Evolutionary conservation across 2,888 invertebrate genomes (phyloP).

Genomic region (Ophonus ardosiacus): DNA sequence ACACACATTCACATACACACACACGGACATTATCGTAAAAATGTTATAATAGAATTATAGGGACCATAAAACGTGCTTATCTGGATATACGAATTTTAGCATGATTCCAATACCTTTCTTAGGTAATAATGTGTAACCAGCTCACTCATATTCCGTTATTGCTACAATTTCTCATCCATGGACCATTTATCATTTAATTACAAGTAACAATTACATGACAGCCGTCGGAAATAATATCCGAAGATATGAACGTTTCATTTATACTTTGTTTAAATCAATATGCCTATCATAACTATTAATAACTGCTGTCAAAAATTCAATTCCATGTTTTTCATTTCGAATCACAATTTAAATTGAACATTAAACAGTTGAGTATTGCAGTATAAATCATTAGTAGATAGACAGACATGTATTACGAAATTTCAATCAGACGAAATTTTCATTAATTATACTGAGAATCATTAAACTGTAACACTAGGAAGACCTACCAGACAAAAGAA

Average conservation of each 20-base stretch:
- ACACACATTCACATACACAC: too few relatives aligned
- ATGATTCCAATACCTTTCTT: too few relatives aligned
- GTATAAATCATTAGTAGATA: constrained; percentile 37
- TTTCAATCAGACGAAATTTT: not conserved
- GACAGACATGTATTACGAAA: not conserved
- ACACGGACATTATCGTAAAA: too few relatives aligned
- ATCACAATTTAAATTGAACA: constrained; percentile 27
- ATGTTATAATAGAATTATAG: too few relatives aligned
- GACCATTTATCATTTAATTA: constrained; percentile 33
- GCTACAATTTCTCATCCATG: constrained; percentile 31
- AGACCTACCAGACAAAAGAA: too few relatives aligned
- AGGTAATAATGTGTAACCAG: too few relatives aligned
- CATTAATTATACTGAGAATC: not conserved
- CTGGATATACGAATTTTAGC: too few relatives aligned
- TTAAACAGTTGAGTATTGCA: constrained; percentile 6
- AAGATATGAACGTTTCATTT: constrained; percentile 9
- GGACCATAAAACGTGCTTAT: too few relatives aligned
- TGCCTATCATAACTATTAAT: constrained; percentile 17
- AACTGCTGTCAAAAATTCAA: constrained; percentile 38
- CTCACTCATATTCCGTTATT: constrained; percentile 6
- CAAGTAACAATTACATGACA: constrained; percentile 25
- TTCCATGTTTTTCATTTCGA: constrained; percentile 27
- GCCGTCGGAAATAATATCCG: constrained; percentile 16
- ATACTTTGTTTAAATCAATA: constrained; percentile 40
- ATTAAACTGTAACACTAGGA: too few relatives aligned